Evolutionary conservation across 2,113 vertebrate genomes (phyloP).

Genomic region (Prietella phreatophila): DNA sequence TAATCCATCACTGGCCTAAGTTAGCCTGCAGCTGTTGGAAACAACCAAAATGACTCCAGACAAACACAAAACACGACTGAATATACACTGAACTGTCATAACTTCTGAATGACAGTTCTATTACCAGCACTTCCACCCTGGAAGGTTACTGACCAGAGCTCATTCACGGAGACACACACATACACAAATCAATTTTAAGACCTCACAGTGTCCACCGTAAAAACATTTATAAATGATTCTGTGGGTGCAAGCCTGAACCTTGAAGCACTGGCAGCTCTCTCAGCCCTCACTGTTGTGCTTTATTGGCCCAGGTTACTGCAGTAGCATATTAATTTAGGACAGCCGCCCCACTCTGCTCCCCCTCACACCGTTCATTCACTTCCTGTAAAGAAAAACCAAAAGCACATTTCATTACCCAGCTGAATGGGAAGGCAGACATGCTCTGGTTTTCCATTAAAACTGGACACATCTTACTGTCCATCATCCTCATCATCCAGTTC

Average conservation of each 20-base stretch:
- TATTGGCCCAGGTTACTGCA: conserved; percentile 41
- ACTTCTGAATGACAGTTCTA: not conserved
- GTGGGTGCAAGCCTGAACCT: conserved; percentile 10
- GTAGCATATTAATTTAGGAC: conserved; percentile 44
- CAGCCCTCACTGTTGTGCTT: conserved; percentile 22
- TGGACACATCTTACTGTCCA: conserved; percentile 26
- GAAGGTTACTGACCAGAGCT: conserved; percentile 2
- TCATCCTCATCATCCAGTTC: conserved; percentile 5
- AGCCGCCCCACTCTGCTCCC: not conserved
- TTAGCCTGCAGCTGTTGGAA: conserved; percentile 22
- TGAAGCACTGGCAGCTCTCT: conserved; percentile 15
- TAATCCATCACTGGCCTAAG: not conserved
- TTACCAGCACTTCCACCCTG: conserved; percentile 15
- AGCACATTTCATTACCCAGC: conserved; percentile 47
- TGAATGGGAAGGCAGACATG: not conserved
- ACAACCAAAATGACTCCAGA: not conserved
- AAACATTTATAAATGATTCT: conserved; percentile 2
- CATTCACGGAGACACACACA: conserved; percentile 17
- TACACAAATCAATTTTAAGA: conserved; percentile 35
- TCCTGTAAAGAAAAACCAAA: conserved; percentile 34
- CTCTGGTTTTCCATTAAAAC: conserved; percentile 37
- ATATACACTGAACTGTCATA: conserved; percentile 16
- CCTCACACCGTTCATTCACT: conserved; percentile 30
- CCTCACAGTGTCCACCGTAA: not conserved
- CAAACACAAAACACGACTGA: conserved; percentile 18